These are phyloP conservation scores for Maconellicoccus hirsutus DNA, from an alignment of 1,140 invertebrate species.

Conservation along the genomic window DNA sequence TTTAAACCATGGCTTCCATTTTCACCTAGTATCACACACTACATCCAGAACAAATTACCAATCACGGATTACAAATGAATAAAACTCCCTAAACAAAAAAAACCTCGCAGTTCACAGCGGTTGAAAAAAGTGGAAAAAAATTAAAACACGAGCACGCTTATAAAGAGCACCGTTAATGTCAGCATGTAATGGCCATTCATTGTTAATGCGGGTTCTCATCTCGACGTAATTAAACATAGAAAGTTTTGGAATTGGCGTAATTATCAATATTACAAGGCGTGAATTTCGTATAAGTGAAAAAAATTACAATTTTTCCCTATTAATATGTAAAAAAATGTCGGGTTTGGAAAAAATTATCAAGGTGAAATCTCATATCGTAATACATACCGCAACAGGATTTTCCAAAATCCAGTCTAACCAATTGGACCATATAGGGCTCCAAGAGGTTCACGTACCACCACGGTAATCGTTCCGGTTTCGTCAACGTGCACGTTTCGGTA, in stretches of 20 bases:
- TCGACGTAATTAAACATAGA: not conserved
- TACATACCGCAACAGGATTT: constrained; percentile 79
- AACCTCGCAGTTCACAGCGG: no score
- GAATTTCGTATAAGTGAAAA: not conserved
- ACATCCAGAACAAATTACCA: no score
- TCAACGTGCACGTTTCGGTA: constrained; percentile 73
- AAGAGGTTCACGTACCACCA: constrained; percentile 95
- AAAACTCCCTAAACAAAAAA: no score
- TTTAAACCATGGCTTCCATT: no score
- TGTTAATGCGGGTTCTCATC: not conserved
- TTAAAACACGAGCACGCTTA: not conserved
- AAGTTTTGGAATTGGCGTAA: constrained; percentile 3
- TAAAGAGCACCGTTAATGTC: not conserved
- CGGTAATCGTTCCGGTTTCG: constrained; percentile 64
- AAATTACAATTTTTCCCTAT: not conserved
- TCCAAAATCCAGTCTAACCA: constrained; percentile 83
- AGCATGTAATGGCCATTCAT: not conserved
- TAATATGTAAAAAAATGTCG: not conserved
- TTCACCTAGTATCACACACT: no score
- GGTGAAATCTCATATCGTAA: no score
- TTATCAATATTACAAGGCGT: not conserved
- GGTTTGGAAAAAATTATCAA: not conserved
- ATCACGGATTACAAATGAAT: no score
- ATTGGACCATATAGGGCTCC: constrained; percentile 89
- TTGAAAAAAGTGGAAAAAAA: not conserved